These are phyloP conservation scores for Potamarius usumacintae DNA, from an alignment of 2,113 vertebrate species.

Conservation along the genomic window DNA sequence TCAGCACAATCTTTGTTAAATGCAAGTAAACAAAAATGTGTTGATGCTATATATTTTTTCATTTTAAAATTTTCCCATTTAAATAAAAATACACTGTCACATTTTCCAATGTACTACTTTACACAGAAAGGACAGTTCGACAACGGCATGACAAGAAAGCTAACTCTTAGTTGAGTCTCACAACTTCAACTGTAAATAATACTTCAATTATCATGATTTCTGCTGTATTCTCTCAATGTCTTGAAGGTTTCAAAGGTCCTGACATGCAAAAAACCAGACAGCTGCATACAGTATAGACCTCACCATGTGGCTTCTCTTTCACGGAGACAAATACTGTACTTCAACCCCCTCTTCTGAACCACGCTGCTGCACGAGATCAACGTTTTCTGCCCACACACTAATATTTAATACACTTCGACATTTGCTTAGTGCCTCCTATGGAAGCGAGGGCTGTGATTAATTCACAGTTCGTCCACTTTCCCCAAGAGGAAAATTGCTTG, in stretches of 20 bases:
- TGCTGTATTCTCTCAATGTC: neutral
- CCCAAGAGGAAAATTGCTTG: slow-evolving; percentile 29
- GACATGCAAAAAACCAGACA: slow-evolving; percentile 7
- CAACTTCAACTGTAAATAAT: neutral
- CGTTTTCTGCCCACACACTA: slow-evolving; percentile 23
- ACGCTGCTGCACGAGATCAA: slow-evolving; percentile 4
- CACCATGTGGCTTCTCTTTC: neutral
- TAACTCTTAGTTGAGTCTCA: neutral
- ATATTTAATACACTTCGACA: slow-evolving; percentile 47
- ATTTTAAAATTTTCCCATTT: neutral
- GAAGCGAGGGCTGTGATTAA: slow-evolving; percentile 56
- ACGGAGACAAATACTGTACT: neutral
- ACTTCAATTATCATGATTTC: neutral
- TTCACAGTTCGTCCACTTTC: slow-evolving; percentile 44
- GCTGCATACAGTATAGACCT: slow-evolving; percentile 15
- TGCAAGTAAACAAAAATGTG: neutral
- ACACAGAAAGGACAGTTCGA: neutral
- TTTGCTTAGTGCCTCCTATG: slow-evolving; percentile 52
- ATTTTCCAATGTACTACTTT: neutral
- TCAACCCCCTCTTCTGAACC: neutral
- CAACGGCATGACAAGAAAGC: neutral
- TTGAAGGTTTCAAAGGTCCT: neutral
- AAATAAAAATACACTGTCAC: neutral
- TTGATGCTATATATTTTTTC: neutral
- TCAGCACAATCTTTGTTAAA: neutral